Conservation (phyloP, 1,140 invertebrate genomes). For the Achroia grisella region DNA sequence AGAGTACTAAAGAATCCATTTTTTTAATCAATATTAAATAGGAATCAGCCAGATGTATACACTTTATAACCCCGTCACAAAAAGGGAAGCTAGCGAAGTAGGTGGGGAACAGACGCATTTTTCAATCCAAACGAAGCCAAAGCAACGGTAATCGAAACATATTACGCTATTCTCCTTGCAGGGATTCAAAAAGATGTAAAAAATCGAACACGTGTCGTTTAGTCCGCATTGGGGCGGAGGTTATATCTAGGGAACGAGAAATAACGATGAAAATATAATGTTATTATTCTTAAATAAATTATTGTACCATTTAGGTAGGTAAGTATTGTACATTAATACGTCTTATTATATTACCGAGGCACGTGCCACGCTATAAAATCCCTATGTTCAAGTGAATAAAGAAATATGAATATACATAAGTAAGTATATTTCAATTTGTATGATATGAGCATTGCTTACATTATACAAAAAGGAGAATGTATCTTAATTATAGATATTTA, state of each 20-base stretch:
- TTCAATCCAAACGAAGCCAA: slow-evolving; percentile 42
- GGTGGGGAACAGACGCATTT: slow-evolving; percentile 29
- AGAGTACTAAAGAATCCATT: too few relatives aligned
- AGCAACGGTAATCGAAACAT: slow-evolving; percentile 52
- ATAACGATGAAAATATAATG: slow-evolving; percentile 5
- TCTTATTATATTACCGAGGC: too few relatives aligned
- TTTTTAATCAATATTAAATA: too few relatives aligned
- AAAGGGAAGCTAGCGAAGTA: slow-evolving; percentile 15
- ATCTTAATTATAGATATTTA: too few relatives aligned
- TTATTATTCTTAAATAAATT: neutral
- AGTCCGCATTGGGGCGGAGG: slow-evolving; percentile 9
- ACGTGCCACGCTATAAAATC: too few relatives aligned
- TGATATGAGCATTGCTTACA: too few relatives aligned
- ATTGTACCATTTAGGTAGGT: too few relatives aligned
- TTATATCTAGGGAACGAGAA: neutral
- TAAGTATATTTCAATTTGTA: too few relatives aligned
- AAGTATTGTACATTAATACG: too few relatives aligned
- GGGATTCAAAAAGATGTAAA: slow-evolving; percentile 32
- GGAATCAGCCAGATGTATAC: neutral
- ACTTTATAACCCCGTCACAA: neutral
- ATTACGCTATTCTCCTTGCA: slow-evolving; percentile 32
- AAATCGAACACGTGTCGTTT: slow-evolving; percentile 27
- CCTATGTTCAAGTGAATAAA: too few relatives aligned
- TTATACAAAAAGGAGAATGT: too few relatives aligned
- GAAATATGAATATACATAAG: too few relatives aligned